Percentiles rank a stretch among this genome's conserved stretches.
phyloP scores from a whole-genome alignment of 2,888 invertebrate species.

The Orthonevra nobilis region DNA sequence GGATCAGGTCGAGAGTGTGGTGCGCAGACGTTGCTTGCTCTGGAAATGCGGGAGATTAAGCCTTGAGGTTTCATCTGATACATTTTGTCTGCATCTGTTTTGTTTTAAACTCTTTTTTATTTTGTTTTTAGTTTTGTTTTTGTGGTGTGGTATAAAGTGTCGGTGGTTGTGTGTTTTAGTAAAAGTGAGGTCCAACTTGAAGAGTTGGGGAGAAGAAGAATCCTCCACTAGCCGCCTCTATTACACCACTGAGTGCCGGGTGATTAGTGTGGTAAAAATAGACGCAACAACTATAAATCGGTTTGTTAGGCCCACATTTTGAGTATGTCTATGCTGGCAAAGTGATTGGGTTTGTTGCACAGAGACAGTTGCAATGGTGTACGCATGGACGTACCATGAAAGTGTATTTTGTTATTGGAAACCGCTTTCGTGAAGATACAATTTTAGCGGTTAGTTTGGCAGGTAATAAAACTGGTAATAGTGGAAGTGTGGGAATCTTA shows the following conservation, averaged over 20 bases:
- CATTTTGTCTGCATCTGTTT: conserved; percentile 47
- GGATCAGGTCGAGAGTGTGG: conserved; percentile 65
- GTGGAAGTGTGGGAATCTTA: conserved; percentile 68
- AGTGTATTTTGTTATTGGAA: conserved; percentile 49
- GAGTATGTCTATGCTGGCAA: conserved; percentile 28
- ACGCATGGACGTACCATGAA: conserved; percentile 2
- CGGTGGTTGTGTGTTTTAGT: conserved; percentile 51
- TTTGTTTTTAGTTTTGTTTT: no score
- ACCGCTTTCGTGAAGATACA: conserved; percentile 59
- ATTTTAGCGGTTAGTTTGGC: conserved; percentile 64
- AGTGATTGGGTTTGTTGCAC: conserved; percentile 48
- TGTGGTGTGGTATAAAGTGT: conserved; percentile 38
- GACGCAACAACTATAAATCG: conserved; percentile 40
- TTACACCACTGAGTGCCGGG: conserved; percentile 25
- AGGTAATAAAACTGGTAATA: conserved; percentile 67
- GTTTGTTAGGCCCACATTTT: conserved; percentile 58
- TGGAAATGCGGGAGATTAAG: conserved; percentile 63
- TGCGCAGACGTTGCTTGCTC: conserved; percentile 29
- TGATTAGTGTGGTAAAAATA: conserved; percentile 64
- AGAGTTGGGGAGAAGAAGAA: conserved; percentile 9
- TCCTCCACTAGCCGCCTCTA: conserved; percentile 23
- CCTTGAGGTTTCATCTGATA: conserved; percentile 48
- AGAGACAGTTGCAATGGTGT: no score
- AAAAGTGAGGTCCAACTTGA: conserved; percentile 56
- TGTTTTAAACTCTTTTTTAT: conserved; percentile 31